Evolutionary conservation across 2,797 vertebrate genomes (phyloP), one percentile per base, ranked within the genome.

Genomic region (Crocodylus rhombifer): DNA sequence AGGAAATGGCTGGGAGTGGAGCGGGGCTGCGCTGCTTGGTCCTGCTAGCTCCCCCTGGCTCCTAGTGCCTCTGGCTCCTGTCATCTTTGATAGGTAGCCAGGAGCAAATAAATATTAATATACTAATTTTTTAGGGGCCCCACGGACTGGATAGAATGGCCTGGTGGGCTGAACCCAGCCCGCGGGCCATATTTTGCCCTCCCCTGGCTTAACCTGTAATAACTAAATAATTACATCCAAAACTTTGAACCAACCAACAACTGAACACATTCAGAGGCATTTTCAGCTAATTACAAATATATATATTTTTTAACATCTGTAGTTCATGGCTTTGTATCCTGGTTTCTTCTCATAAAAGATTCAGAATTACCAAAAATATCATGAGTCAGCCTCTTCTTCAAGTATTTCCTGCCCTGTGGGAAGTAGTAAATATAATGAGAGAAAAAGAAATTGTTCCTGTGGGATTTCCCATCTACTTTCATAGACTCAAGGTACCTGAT

Each of bases 361-460:
- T 63, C 17, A 23, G 73, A 56, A 90, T 90, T 93, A 62, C 51
- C 62, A 82, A 60, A 42, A 77, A 67, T 86, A 89, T 69, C 33
- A 63, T 51, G 88, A 84, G 80, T 90, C 81, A 96, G 55, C 36
- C 77, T 83, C 30, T 80, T 51, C 77, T 95, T 91, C 83, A 88
- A 82, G 81, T 83, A 89, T 88, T 94, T 95, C 91, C 90, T 94
- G 83, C 71, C 60, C 90, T 4, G 67, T 91, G 85, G 85, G 90
- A 92, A 92, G 93, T 21, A 91, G 92, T 93, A 96, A 97, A 96
- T 93, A 96, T 55, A 92, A 95, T 89, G 90, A 92, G 88, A 94
- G 67, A 84, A 81, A 92, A 95, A 51, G 42, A 92, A 96, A 95
- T 94, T 95, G 75, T 92, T 95, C 94, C 91, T 92, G 30, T 18